These are phyloP conservation scores for Sebastes ruberrimus DNA, from an alignment of 2,797 vertebrate species.

Conservation along the genomic window DNA sequence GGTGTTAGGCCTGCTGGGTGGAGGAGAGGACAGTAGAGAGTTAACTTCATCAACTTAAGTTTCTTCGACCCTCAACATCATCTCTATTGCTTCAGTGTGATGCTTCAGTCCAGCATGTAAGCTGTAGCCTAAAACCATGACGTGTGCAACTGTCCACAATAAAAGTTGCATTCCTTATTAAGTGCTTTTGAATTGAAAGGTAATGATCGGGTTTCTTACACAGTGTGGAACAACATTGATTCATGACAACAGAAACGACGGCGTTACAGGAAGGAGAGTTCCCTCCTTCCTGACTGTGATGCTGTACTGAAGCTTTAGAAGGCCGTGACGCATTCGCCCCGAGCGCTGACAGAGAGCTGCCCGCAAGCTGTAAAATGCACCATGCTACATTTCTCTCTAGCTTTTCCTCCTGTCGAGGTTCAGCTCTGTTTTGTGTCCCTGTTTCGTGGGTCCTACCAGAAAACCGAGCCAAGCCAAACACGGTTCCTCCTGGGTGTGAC, in stretches of 20 bases:
- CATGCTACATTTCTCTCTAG: slow-evolving; percentile 11
- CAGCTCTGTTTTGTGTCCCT: slow-evolving; percentile 1
- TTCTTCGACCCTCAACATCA: not conserved
- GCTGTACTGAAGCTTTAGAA: not conserved
- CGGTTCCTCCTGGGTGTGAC: slow-evolving; percentile 36
- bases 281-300: not conserved
- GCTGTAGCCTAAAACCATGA: not conserved
- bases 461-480: slow-evolving; percentile 61
- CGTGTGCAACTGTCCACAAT: slow-evolving; percentile 13
- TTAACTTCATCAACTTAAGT: not conserved
- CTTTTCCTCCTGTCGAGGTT: slow-evolving; percentile 11
- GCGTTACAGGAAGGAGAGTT: not conserved
- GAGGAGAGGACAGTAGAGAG: not conserved
- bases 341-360: slow-evolving; percentile 19
- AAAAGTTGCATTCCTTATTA: slow-evolving; percentile 31
- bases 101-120: not conserved
- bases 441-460: slow-evolving; percentile 9
- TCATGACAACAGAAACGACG: not conserved
- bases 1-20: slow-evolving; percentile 86
- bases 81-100: not conserved
- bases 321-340: slow-evolving; percentile 11
- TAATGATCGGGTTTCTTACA: slow-evolving; percentile 18
- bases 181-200: slow-evolving; percentile 23
- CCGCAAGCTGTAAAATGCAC: slow-evolving; percentile 33
- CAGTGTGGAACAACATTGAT: not conserved